Evolutionary conservation across 2,888 invertebrate species (phyloP).

Genomic region (Caenorhabditis sp.): DNA sequence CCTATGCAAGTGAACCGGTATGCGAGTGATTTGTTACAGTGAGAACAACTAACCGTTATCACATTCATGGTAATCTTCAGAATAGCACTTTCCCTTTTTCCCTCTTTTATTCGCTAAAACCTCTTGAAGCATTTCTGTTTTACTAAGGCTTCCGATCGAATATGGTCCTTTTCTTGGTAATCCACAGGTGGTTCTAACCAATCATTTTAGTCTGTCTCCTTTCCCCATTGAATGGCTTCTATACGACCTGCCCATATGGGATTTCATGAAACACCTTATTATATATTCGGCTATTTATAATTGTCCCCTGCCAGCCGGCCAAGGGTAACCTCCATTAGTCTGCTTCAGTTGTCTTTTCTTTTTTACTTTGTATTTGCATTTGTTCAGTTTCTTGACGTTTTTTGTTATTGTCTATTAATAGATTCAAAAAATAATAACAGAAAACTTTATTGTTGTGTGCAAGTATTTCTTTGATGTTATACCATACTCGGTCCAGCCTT

Average conservation of each 20-base stretch:
- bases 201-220: too few relatives aligned
- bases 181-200: too few relatives aligned
- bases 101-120: neutral
- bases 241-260: neutral
- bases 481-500: conserved; percentile 50
- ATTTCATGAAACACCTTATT: conserved; percentile 14
- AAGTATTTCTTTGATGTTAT: conserved; percentile 11
- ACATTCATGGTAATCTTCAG: conserved; percentile 36
- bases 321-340: neutral
- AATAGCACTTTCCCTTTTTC: conserved; percentile 6
- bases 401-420: neutral
- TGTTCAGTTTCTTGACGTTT: neutral
- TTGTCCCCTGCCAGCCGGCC: neutral
- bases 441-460: conserved; percentile 16
- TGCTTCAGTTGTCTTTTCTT: neutral
- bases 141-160: neutral
- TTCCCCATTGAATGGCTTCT: neutral
- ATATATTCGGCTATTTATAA: conserved; percentile 10
- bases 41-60: conserved; percentile 21
- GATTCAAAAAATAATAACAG: neutral
- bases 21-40: conserved; percentile 32
- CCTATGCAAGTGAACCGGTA: conserved; percentile 51
- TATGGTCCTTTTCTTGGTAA: neutral
- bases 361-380: too few relatives aligned
- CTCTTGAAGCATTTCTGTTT: neutral